A percentile compares a stretch with the other conserved stretches of the same genome.
Conservation (phyloP, 2,113 vertebrate genomes). For the Hoplias malabaricus region DNA sequence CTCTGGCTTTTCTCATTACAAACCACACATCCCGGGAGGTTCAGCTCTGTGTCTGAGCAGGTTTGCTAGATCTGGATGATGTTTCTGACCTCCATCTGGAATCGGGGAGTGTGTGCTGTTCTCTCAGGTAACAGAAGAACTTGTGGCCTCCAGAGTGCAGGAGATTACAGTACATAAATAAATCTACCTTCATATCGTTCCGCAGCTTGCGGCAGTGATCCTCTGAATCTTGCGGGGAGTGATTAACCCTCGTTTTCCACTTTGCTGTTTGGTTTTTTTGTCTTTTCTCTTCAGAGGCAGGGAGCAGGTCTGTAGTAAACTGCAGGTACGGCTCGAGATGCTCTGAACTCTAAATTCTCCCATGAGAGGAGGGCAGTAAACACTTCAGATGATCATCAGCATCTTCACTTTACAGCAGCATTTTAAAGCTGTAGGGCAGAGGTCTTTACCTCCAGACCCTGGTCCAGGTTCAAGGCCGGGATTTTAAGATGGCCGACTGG, state of each 20-base stretch:
- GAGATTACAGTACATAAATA: slow-evolving; percentile 42
- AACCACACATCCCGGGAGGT: slow-evolving; percentile 4
- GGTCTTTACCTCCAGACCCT: no score
- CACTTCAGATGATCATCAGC: slow-evolving; percentile 64
- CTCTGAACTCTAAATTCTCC: no score
- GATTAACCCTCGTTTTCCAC: no score
- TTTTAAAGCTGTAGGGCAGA: slow-evolving; percentile 54
- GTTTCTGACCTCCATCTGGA: slow-evolving; percentile 37
- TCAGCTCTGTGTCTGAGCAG: not conserved
- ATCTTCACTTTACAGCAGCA: slow-evolving; percentile 50
- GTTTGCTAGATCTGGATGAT: slow-evolving; percentile 4
- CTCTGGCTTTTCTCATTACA: not conserved
- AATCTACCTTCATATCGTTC: not conserved
- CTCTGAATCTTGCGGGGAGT: no score
- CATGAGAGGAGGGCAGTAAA: slow-evolving; percentile 42
- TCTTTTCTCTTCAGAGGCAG: no score
- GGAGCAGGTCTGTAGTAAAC: no score
- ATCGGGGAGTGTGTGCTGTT: not conserved
- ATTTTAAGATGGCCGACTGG: no score
- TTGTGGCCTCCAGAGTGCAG: slow-evolving; percentile 19
- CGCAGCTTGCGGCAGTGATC: not conserved
- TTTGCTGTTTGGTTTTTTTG: no score
- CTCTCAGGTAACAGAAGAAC: slow-evolving; percentile 37
- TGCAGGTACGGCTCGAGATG: no score
- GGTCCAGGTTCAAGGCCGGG: no score